These are phyloP conservation scores for Aspiorhynchus laticeps DNA, from an alignment of 2,113 vertebrate species.

Conservation along the genomic window DNA sequence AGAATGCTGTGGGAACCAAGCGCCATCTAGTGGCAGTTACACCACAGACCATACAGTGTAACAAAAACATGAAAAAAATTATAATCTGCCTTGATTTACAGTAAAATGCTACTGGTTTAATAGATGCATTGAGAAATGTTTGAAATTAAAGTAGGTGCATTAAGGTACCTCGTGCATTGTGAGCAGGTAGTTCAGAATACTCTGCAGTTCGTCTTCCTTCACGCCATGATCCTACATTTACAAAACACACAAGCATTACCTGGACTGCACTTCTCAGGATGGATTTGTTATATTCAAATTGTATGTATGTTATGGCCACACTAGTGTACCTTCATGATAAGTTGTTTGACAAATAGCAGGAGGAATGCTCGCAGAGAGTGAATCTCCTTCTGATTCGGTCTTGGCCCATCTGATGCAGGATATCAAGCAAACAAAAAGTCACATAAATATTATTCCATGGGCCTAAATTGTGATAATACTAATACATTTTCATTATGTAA, in stretches of 20 bases:
- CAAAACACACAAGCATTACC: not conserved
- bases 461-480: not conserved
- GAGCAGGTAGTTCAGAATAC: conserved; percentile 95
- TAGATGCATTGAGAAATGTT: not conserved
- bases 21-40: conserved; percentile 73
- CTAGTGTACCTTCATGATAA: conserved; percentile 91
- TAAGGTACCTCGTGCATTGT: conserved; percentile 94
- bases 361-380: conserved; percentile 89
- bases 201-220: conserved; percentile 96
- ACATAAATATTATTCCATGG: not conserved
- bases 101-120: not conserved
- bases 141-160: not conserved
- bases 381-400: conserved; percentile 92
- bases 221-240: conserved; percentile 89
- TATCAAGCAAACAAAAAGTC: conserved; percentile 11
- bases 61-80: not conserved
- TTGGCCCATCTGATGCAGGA: conserved; percentile 83
- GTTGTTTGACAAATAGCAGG: conserved; percentile 93
- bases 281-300: not conserved
- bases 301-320: not conserved
- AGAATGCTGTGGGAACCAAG: conserved; percentile 43
- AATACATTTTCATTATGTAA: not conserved
- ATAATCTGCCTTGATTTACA: not conserved
- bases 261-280: not conserved
- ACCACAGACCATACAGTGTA: not conserved